Evolutionary conservation across 2,797 vertebrate species (phyloP).

Genomic region (Onychomys arenicola): DNA sequence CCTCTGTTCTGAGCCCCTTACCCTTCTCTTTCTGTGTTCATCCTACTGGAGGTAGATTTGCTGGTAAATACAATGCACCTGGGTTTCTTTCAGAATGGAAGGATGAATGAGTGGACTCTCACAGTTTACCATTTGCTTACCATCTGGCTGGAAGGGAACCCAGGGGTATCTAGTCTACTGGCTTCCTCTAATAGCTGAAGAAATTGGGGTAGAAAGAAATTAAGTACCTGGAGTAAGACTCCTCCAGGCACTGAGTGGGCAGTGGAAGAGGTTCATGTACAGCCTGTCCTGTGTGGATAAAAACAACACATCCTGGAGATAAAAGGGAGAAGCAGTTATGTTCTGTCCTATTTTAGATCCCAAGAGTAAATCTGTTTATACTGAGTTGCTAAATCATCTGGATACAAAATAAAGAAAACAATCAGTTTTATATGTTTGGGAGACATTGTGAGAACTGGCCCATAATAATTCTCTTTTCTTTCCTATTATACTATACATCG

Average conservation of each 20-base stretch:
- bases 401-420: conserved; percentile 11
- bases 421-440: conserved; percentile 42
- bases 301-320: conserved; percentile 21
- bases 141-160: neutral
- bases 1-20: neutral
- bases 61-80: conserved; percentile 18
- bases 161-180: neutral
- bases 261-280: neutral
- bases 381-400: conserved; percentile 55
- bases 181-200: conserved; percentile 46
- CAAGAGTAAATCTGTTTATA: conserved; percentile 42
- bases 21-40: neutral
- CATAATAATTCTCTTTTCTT: conserved; percentile 50
- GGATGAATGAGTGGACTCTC: neutral
- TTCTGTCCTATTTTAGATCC: conserved; percentile 53
- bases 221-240: neutral
- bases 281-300: neutral
- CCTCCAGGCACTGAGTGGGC: conserved; percentile 7
- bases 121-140: neutral
- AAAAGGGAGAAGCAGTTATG: conserved; percentile 26
- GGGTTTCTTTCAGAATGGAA: conserved; percentile 32
- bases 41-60: neutral
- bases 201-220: conserved; percentile 52
- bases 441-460: conserved; percentile 20
- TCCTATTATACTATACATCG: neutral